Percentiles rank a stretch among this genome's conserved stretches.
phyloP scores from a whole-genome alignment of 2,113 vertebrate species.

The Rana temporaria region DNA sequence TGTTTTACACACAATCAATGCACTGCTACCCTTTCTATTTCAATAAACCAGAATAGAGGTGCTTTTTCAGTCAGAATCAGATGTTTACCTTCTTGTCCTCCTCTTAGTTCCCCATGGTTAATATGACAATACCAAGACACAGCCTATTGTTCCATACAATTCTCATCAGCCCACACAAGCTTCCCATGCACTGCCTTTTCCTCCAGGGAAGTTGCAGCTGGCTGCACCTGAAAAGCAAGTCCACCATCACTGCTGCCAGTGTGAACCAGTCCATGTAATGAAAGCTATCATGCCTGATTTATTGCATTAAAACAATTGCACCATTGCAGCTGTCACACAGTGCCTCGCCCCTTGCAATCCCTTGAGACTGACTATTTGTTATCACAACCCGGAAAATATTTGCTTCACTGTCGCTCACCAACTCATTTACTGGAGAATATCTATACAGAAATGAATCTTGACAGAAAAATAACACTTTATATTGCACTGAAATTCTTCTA shows the following conservation, averaged over 20 bases:
- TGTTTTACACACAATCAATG: too few species aligned
- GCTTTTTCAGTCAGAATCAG: too few species aligned
- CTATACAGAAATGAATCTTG: constrained; percentile 42
- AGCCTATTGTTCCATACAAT: neutral
- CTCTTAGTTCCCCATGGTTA: constrained; percentile 12
- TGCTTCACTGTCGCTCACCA: constrained; percentile 10
- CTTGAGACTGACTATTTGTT: neutral
- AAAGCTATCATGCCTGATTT: constrained; percentile 24
- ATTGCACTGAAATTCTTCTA: constrained; percentile 10
- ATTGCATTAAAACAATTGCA: constrained; percentile 13
- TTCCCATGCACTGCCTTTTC: neutral
- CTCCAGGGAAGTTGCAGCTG: neutral
- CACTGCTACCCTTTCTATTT: too few species aligned
- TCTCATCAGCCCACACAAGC: neutral
- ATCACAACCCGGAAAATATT: constrained; percentile 17
- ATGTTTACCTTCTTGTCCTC: neutral
- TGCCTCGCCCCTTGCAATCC: neutral
- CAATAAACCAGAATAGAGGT: too few species aligned
- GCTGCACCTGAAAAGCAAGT: constrained; percentile 5
- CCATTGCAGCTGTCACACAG: constrained; percentile 20
- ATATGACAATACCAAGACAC: constrained; percentile 11
- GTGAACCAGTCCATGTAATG: constrained; percentile 25
- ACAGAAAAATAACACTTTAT: constrained; percentile 53
- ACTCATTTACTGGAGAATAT: constrained; percentile 36
- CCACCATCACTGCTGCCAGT: neutral